Conservation (phyloP, 2,113 vertebrate species). For the Pelmatolapia mariae region DNA sequence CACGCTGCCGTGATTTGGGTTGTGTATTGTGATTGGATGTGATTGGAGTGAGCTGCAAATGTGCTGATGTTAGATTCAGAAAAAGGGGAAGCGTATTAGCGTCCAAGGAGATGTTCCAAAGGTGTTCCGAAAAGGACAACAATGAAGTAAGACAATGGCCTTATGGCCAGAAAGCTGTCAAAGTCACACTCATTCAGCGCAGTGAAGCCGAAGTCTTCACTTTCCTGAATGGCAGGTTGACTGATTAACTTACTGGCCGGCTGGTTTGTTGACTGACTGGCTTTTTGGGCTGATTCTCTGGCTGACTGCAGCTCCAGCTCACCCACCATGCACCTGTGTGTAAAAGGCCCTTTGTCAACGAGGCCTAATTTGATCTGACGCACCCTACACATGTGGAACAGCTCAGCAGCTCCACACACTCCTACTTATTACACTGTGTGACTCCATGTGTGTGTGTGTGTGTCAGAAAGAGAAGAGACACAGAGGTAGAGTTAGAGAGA, state of each 20-base stretch:
- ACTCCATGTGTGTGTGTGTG: background rate
- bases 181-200: background rate
- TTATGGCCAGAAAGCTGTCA: background rate
- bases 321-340: slow-evolving; percentile 71
- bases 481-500: background rate
- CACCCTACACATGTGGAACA: slow-evolving; percentile 75
- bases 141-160: background rate
- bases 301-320: slow-evolving; percentile 14
- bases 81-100: background rate
- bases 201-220: background rate
- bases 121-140: background rate
- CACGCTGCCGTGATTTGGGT: background rate
- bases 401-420: slow-evolving; percentile 64
- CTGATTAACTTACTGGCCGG: slow-evolving; percentile 41
- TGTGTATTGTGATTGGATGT: background rate
- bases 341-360: slow-evolving; percentile 73
- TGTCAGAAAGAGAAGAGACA: background rate
- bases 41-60: background rate
- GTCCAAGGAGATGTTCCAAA: background rate
- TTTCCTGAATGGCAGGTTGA: slow-evolving; percentile 33
- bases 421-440: slow-evolving; percentile 39
- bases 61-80: background rate
- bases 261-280: slow-evolving; percentile 36
- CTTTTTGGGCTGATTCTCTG: slow-evolving; percentile 8
- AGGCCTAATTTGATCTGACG: slow-evolving; percentile 71